Conservation (phyloP, 2,797 vertebrate species). For the Gadopsis bispinosus region DNA sequence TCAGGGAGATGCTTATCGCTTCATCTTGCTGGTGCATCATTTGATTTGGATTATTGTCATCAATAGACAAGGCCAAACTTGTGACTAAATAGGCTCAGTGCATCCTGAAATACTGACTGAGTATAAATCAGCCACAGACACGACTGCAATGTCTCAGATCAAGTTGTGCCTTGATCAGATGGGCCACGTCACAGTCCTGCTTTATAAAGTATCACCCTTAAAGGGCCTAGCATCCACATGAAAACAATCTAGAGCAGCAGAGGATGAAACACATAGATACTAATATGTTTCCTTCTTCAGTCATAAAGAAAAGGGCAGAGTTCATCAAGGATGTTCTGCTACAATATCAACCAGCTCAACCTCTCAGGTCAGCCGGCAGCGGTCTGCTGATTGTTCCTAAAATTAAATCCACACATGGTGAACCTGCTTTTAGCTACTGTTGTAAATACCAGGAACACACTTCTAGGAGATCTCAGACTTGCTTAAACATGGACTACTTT, state of each 20-base stretch:
- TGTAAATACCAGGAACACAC: not conserved
- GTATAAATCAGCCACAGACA: constrained; percentile 10
- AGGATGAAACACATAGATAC: not conserved
- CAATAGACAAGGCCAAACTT: constrained; percentile 23
- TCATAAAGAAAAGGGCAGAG: constrained; percentile 4
- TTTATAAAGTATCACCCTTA: constrained; percentile 3
- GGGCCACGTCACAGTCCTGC: not conserved
- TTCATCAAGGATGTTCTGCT: constrained; percentile 1
- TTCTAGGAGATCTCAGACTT: not conserved
- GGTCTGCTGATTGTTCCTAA: not conserved
- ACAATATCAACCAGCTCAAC: not conserved
- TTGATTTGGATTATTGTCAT: constrained; percentile 46
- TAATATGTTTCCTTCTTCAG: constrained; percentile 1
- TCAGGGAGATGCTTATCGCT: constrained; percentile 42
- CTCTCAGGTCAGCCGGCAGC: not conserved
- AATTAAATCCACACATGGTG: not conserved
- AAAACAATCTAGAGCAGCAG: constrained; percentile 24
- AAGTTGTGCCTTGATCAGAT: constrained; percentile 14
- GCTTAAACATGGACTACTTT: not conserved
- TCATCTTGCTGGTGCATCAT: constrained; percentile 30
- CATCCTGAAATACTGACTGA: constrained; percentile 19
- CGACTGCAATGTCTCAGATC: not conserved
- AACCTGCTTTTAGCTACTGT: not conserved
- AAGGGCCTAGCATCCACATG: constrained; percentile 19
- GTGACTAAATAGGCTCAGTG: constrained; percentile 12